phyloP scores from a whole-genome alignment of 2,888 invertebrate species.

The Acleris sparsana region DNA sequence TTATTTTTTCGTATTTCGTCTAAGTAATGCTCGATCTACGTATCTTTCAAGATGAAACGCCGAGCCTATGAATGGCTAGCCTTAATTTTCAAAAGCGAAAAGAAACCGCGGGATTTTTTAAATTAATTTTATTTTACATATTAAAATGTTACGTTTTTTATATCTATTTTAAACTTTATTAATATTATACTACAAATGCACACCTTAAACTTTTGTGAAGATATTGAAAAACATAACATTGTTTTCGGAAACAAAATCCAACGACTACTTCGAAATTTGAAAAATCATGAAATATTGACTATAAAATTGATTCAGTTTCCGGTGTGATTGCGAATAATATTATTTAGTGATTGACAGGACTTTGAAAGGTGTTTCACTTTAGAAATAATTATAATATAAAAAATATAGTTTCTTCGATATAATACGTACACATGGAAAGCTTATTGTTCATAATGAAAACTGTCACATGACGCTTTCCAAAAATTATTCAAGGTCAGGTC shows the following conservation, averaged over 20 bases:
- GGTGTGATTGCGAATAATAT: not conserved
- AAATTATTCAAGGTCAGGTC: slow-evolving; percentile 46
- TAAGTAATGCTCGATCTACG: too few relatives aligned
- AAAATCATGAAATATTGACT: slow-evolving; percentile 6
- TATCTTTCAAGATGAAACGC: not conserved
- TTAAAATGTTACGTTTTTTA: too few relatives aligned
- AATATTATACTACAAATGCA: too few relatives aligned
- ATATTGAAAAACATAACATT: not conserved
- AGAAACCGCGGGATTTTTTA: not conserved
- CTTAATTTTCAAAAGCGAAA: slow-evolving; percentile 5
- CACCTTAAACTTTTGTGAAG: not conserved
- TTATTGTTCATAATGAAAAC: not conserved
- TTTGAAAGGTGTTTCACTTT: not conserved
- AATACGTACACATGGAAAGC: not conserved
- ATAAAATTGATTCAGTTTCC: slow-evolving; percentile 3
- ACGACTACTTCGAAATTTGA: slow-evolving; percentile 28
- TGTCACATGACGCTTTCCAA: slow-evolving; percentile 9
- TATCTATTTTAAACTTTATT: too few relatives aligned
- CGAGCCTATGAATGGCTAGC: slow-evolving; percentile 8
- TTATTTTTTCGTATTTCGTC: not conserved
- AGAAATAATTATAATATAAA: not conserved
- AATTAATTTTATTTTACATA: too few relatives aligned
- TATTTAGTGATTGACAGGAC: not conserved
- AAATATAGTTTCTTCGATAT: not conserved
- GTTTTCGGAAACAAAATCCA: slow-evolving; percentile 14